phyloP scores from a whole-genome alignment of 2,797 vertebrate genomes.

The Pogonophryne albipinna region DNA sequence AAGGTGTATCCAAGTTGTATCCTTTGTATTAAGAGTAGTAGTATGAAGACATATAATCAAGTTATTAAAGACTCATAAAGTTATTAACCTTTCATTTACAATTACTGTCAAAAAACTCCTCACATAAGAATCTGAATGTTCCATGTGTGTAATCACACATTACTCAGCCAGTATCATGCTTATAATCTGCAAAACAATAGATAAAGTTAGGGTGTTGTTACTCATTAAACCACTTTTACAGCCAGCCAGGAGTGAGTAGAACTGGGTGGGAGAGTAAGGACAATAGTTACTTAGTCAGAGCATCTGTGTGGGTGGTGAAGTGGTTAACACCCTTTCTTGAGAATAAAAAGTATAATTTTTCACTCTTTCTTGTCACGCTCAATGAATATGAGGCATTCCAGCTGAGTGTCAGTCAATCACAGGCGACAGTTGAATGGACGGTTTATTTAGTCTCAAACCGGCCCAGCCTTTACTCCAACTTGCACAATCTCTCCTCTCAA shows the following conservation, averaged over 20 bases:
- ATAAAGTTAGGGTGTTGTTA: constrained; percentile 68
- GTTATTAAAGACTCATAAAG: not conserved
- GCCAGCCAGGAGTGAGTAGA: constrained; percentile 34
- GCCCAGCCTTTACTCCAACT: constrained; percentile 34
- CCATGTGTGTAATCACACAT: no score
- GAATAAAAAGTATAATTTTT: constrained; percentile 63
- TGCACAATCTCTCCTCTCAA: constrained; percentile 48
- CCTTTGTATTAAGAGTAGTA: constrained; percentile 25
- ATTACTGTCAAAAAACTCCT: not conserved
- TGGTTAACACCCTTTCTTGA: constrained; percentile 70
- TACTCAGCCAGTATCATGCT: constrained; percentile 32
- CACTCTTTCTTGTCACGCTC: constrained; percentile 60
- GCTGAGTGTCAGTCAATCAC: constrained; percentile 72
- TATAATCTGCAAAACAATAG: constrained; percentile 42
- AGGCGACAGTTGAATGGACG: constrained; percentile 71
- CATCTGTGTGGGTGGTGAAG: constrained; percentile 69
- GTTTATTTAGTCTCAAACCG: constrained; percentile 65
- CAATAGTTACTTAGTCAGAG: constrained; percentile 67
- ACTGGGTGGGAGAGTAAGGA: constrained; percentile 60
- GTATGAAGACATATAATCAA: not conserved
- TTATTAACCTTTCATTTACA: not conserved
- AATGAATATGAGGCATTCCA: constrained; percentile 64
- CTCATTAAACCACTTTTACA: constrained; percentile 75
- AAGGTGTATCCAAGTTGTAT: not conserved
- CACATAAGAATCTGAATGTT: not conserved